phyloP scores from a whole-genome alignment of 2,113 vertebrate species.

The Odocoileus hemionus region DNA sequence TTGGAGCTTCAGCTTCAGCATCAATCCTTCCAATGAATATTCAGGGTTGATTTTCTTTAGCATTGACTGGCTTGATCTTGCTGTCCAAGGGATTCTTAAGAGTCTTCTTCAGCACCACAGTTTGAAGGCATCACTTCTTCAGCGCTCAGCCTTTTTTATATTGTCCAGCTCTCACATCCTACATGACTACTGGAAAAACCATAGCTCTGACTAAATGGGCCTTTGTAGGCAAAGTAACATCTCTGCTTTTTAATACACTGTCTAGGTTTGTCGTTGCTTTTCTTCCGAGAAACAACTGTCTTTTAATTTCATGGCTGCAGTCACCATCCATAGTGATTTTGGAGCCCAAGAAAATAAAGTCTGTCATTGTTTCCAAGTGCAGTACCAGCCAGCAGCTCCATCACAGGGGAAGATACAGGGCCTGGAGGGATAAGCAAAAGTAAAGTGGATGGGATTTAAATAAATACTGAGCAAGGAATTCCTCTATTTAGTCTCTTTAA shows the following conservation, averaged over 20 bases:
- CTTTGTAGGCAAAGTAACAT: background rate
- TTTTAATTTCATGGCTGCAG: background rate
- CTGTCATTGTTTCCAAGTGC: background rate
- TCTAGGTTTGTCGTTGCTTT: background rate
- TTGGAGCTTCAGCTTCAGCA: background rate
- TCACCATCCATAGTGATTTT: background rate
- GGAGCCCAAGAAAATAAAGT: background rate
- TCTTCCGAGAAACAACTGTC: background rate
- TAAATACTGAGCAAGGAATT: background rate
- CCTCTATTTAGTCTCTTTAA: background rate
- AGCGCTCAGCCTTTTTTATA: background rate
- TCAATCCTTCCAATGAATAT: background rate
- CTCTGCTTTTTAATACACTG: background rate
- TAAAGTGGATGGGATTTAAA: background rate
- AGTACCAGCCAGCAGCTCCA: background rate
- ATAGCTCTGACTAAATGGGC: background rate
- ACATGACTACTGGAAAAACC: background rate
- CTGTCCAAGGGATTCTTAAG: background rate
- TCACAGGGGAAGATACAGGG: background rate
- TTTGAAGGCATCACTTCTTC: background rate
- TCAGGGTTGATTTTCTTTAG: background rate
- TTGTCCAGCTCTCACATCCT: background rate
- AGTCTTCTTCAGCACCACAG: background rate
- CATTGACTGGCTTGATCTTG: background rate
- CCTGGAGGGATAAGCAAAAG: background rate